Base-by-base conservation (phyloP, 2,113 vertebrate genomes). In the Galemys pyrenaicus region DNA sequence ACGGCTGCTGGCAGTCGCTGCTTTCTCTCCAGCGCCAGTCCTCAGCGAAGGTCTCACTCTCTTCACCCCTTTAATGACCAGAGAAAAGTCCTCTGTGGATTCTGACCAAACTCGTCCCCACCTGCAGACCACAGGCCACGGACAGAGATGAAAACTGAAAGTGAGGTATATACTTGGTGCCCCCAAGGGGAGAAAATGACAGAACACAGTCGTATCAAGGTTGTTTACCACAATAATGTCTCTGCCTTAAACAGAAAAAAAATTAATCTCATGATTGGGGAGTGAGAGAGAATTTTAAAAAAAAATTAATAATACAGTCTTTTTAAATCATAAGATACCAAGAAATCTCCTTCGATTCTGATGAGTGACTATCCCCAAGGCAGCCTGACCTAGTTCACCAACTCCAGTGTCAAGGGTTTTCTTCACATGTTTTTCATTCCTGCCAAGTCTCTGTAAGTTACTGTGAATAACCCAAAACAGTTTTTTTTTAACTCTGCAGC, bases 351-450 rank as follows among this genome's bases (percentile, higher is more conserved):
- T 86, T 83, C 2, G 5, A 9, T 9, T 73, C 58, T 28, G 70
- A 64, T 16, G 32, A 30, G 19, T 39, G 67, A 46, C 6, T 16
- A 17, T 80, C 28, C 26, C 15, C 22, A 37, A 71, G 70, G 62
- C 54, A 17, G n/a, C 46, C 80, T 67, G 54, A 75, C 62, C 94
- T 78, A 73, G n/a, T 92, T 85, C 56, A 30, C 1, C 1, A 70
- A 70, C 32, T 46, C 54, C 0, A 1, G n/a, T 39, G 51, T 71
- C 73, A 30, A 71, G 62, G 67, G 62, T 62, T 56, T 81, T 70
- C 39, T 39, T 65, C 84, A 65, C 32, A 94, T 37, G 22, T 81
- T 89, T 82, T 85, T n/a, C 49, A 86, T 62, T 86, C 75, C 64
- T 82, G 24, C 28, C 64, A 71, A 71, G 44, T 85, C 30, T 37